These are phyloP conservation scores for Nylanderia fulva DNA, from an alignment of 1,140 invertebrate genomes.

Conservation along the genomic window DNA sequence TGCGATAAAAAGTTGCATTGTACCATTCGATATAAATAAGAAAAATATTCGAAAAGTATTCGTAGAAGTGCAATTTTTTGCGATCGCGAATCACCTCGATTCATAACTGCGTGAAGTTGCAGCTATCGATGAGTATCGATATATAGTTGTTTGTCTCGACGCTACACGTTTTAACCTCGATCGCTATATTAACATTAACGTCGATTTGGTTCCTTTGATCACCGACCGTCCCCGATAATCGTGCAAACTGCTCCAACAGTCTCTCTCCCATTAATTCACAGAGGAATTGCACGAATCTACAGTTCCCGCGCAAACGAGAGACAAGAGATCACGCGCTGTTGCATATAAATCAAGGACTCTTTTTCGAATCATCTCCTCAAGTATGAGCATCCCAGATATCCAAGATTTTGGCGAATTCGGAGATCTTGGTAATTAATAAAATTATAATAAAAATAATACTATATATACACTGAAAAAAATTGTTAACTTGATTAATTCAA, in stretches of 20 bases:
- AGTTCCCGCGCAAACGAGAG: conserved; percentile 32
- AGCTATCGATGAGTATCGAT: not conserved
- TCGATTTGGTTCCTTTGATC: conserved; percentile 66
- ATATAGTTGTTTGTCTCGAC: not conserved
- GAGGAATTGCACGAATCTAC: conserved; percentile 54
- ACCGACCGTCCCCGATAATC: conserved; percentile 42
- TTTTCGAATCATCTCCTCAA: not conserved
- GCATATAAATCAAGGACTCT: not conserved
- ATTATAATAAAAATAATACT: no score
- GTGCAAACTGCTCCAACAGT: conserved; percentile 33
- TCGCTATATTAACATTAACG: conserved; percentile 19
- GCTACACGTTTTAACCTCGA: conserved; percentile 1
- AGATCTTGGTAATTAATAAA: not conserved
- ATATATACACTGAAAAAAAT: no score
- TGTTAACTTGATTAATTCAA: no score
- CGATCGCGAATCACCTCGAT: not conserved
- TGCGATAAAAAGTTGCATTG: no score
- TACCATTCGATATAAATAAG: no score
- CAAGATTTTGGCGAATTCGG: not conserved
- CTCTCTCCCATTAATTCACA: conserved; percentile 47
- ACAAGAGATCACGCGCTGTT: conserved; percentile 16
- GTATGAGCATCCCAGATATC: not conserved
- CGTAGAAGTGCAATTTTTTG: not conserved
- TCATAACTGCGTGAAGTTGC: no score
- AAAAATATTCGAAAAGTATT: no score